Evolutionary conservation across 2,113 vertebrate genomes (phyloP).

Genomic region (Triplophysa tibetana): DNA sequence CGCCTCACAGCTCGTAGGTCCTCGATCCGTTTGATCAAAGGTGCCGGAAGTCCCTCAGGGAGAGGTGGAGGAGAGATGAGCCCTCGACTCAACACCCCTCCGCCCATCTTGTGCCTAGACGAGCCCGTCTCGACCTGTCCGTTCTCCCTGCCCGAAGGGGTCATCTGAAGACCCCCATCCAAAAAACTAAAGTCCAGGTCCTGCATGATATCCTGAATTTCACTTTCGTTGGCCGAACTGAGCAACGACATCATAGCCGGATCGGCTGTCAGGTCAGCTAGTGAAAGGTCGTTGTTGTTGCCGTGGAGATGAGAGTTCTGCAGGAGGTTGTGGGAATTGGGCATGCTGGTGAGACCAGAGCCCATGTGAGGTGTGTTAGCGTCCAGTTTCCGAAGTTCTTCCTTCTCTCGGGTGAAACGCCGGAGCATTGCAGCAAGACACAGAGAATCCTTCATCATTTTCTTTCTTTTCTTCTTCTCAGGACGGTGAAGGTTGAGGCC

Average conservation of each 20-base stretch:
- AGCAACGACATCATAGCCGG: conserved; percentile 84
- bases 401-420: conserved; percentile 86
- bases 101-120: conserved; percentile 56
- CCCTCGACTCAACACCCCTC: conserved; percentile 72
- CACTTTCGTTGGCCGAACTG: conserved; percentile 80
- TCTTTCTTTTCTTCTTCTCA: conserved; percentile 86
- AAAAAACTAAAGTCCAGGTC: conserved; percentile 82
- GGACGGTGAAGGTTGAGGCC: conserved; percentile 82
- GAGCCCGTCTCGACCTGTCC: conserved; percentile 59
- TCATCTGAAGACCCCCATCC: conserved; percentile 74
- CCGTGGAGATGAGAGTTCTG: conserved; percentile 68
- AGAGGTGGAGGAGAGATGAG: conserved; percentile 69
- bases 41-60: conserved; percentile 76
- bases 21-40: conserved; percentile 83
- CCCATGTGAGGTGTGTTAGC: conserved; percentile 42
- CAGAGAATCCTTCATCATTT: conserved; percentile 81
- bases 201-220: conserved; percentile 82
- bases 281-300: conserved; percentile 49
- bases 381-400: conserved; percentile 77
- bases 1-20: conserved; percentile 79
- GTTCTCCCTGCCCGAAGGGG: conserved; percentile 73
- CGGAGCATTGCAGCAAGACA: conserved; percentile 84
- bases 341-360: conserved; percentile 61
- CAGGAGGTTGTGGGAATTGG: conserved; percentile 56
- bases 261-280: conserved; percentile 62